Percentiles rank a stretch among this genome's conserved stretches.
These are phyloP conservation scores for Halcyon senegalensis DNA, from an alignment of 2,113 vertebrate species.

Conservation along the genomic window DNA sequence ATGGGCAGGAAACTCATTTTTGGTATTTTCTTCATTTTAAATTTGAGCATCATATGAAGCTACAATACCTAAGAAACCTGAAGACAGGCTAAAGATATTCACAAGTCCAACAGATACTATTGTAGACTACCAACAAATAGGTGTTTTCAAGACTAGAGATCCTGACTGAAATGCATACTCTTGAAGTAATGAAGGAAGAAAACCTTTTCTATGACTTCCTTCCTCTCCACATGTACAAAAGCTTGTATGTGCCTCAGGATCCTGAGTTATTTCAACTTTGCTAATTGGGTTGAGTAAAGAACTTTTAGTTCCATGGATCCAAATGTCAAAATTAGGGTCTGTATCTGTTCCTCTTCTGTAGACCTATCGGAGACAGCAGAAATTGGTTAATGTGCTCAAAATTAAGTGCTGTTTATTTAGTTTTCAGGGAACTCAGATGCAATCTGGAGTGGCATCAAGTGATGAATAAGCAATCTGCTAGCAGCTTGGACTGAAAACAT, in stretches of 20 bases:
- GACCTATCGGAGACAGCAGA: neutral
- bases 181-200: neutral
- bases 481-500: constrained; percentile 10
- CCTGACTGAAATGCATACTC: neutral
- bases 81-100: neutral
- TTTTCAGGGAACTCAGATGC: neutral
- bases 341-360: neutral
- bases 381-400: neutral
- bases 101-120: neutral
- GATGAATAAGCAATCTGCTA: constrained; percentile 41
- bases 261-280: neutral
- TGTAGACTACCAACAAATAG: neutral
- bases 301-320: neutral
- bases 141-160: neutral
- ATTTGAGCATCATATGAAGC: neutral
- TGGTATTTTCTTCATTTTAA: neutral
- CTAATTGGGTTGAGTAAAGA: neutral
- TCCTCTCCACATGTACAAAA: neutral
- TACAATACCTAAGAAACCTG: neutral
- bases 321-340: neutral
- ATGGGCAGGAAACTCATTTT: neutral
- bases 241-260: neutral
- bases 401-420: neutral
- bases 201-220: neutral
- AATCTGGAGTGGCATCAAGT: neutral